phyloP scores from a whole-genome alignment of 2,888 invertebrate species.

The Liopterus haemorrhoidalis region DNA sequence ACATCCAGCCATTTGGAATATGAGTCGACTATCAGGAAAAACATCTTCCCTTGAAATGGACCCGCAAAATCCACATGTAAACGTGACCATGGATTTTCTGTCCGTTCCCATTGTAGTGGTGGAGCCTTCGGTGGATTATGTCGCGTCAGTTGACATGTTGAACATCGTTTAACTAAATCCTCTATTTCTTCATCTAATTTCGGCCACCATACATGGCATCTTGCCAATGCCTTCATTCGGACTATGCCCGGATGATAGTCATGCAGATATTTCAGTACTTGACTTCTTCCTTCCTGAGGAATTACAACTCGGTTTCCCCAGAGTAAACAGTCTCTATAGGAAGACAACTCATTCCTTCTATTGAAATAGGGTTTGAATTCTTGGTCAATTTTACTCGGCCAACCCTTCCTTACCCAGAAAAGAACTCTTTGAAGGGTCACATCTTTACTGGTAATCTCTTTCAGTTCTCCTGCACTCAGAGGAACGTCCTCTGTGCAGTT shows the following conservation, averaged over 20 bases:
- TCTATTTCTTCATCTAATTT: conserved; percentile 20
- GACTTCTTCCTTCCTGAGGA: conserved; percentile 16
- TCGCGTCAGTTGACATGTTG: conserved; percentile 17
- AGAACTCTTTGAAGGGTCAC: conserved; percentile 12
- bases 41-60: conserved; percentile 26
- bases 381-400: conserved; percentile 1
- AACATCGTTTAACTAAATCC: conserved; percentile 18
- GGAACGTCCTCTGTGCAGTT: conserved; percentile 11
- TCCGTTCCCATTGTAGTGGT: conserved; percentile 20
- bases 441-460: conserved; percentile 13
- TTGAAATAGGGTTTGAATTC: conserved; percentile 11
- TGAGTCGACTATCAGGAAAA: conserved; percentile 31
- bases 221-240: conserved; percentile 1
- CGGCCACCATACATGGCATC: conserved; percentile 12
- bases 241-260: conserved; percentile 20
- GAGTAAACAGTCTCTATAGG: conserved; percentile 26
- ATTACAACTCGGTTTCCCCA: conserved; percentile 29
- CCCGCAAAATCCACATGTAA: conserved; percentile 25
- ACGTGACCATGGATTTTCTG: conserved; percentile 26
- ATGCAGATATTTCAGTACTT: conserved; percentile 22
- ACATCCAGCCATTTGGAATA: conserved; percentile 30
- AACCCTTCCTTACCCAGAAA: conserved; percentile 13
- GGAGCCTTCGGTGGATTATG: conserved; percentile 20
- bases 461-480: conserved; percentile 18
- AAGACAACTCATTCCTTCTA: conserved; percentile 21